Evolutionary conservation across 2,888 invertebrate genomes (phyloP).

Genomic region (Lamproptera curius): DNA sequence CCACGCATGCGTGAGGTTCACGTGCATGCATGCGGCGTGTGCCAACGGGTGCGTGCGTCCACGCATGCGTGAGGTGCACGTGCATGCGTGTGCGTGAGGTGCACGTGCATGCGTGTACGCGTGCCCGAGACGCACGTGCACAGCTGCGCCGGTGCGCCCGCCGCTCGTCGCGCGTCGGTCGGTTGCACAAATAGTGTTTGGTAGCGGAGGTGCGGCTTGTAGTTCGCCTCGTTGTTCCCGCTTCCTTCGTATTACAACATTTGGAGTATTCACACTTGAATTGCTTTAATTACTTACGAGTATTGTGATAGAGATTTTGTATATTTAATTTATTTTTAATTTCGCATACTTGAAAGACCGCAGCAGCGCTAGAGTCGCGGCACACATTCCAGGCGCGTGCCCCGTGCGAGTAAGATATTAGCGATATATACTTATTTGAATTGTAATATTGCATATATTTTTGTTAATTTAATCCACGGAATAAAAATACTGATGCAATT

Average conservation of each 20-base stretch:
- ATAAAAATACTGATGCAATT: slow-evolving; percentile 71
- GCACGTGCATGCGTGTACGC: too few relatives aligned
- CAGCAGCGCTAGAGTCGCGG: slow-evolving; percentile 57
- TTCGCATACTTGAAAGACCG: slow-evolving; percentile 67
- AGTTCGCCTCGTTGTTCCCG: slow-evolving; percentile 36
- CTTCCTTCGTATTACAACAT: slow-evolving; percentile 67
- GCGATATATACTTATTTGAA: slow-evolving; percentile 75
- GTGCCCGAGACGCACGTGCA: too few relatives aligned
- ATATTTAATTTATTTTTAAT: slow-evolving; percentile 78
- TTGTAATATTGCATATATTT: slow-evolving; percentile 76
- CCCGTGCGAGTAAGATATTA: slow-evolving; percentile 76
- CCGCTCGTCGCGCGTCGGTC: slow-evolving; percentile 22
- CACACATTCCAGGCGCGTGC: slow-evolving; percentile 67
- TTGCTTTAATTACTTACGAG: slow-evolving; percentile 79
- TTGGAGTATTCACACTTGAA: slow-evolving; percentile 77
- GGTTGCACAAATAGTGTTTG: slow-evolving; percentile 61
- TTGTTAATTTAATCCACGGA: slow-evolving; percentile 76
- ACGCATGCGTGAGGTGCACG: too few relatives aligned
- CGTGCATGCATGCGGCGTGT: too few relatives aligned
- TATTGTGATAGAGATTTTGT: slow-evolving; percentile 79
- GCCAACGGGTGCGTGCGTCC: too few relatives aligned
- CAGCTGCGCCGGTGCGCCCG: neutral
- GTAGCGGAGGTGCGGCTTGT: slow-evolving; percentile 41
- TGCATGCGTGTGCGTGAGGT: too few relatives aligned
- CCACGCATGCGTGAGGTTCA: too few relatives aligned